These are phyloP conservation scores for Loris lydekkerianus DNA, from an alignment of 2,797 vertebrate species.

Conservation along the genomic window DNA sequence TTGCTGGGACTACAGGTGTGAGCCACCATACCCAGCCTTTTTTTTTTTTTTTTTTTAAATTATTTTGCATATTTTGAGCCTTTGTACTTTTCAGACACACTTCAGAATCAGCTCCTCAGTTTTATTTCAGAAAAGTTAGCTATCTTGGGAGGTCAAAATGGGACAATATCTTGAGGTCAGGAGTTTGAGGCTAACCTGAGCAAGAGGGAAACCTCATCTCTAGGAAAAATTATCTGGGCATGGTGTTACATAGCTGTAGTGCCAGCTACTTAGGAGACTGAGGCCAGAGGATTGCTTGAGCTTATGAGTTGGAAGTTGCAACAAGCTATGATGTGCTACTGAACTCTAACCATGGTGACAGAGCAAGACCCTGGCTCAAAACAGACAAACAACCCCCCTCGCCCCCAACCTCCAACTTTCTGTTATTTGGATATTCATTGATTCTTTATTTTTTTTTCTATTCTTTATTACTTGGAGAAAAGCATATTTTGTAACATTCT, in stretches of 20 bases:
- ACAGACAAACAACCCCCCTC: background rate
- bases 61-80: background rate
- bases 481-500: background rate
- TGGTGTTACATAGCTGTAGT: background rate
- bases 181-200: background rate
- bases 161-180: background rate
- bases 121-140: background rate
- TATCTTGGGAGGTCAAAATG: background rate
- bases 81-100: background rate
- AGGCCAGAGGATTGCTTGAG: background rate
- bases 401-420: background rate
- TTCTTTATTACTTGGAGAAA: slow-evolving; percentile 15
- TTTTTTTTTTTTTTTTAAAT: background rate
- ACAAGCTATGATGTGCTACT: background rate
- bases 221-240: background rate
- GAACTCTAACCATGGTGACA: background rate
- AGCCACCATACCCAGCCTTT: background rate
- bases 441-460: slow-evolving; percentile 4
- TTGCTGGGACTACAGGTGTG: background rate
- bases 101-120: background rate
- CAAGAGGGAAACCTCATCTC: background rate
- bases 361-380: background rate
- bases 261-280: background rate
- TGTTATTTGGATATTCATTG: background rate
- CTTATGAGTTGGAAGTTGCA: background rate